Conservation (phyloP, 2,113 vertebrate genomes). For the Echinops telfairi region DNA sequence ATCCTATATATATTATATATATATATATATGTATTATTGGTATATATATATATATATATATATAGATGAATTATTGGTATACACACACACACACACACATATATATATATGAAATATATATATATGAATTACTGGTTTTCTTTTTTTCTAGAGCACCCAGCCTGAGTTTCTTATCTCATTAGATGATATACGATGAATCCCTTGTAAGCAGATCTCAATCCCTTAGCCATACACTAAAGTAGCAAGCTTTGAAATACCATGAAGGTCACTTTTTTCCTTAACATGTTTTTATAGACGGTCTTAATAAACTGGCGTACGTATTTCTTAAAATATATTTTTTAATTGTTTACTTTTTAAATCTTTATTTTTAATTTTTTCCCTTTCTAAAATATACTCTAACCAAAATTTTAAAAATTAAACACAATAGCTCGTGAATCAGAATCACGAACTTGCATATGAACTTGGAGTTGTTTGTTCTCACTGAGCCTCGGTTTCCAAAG, state of each 20-base stretch:
- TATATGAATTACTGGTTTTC: too few species aligned
- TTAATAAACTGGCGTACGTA: neutral
- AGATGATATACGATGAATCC: too few species aligned
- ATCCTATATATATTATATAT: too few species aligned
- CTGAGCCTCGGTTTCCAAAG: neutral
- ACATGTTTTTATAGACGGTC: neutral
- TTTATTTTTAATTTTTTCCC: too few species aligned
- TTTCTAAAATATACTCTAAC: neutral
- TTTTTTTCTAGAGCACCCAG: too few species aligned
- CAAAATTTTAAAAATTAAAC: neutral
- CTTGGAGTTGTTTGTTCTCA: neutral
- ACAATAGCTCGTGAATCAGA: neutral
- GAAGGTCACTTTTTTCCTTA: neutral
- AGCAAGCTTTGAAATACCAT: neutral
- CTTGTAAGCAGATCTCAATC: too few species aligned
- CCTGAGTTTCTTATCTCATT: too few species aligned
- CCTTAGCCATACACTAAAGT: neutral
- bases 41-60: too few species aligned
- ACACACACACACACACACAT: too few species aligned
- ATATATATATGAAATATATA: too few species aligned
- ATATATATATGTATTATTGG: too few species aligned
- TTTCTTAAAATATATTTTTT: neutral
- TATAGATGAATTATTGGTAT: too few species aligned
- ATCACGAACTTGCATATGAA: neutral
- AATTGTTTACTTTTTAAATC: slow-evolving; percentile 9